Base-by-base conservation (phyloP, 2,797 vertebrate genomes). In the Channa striata region DNA sequence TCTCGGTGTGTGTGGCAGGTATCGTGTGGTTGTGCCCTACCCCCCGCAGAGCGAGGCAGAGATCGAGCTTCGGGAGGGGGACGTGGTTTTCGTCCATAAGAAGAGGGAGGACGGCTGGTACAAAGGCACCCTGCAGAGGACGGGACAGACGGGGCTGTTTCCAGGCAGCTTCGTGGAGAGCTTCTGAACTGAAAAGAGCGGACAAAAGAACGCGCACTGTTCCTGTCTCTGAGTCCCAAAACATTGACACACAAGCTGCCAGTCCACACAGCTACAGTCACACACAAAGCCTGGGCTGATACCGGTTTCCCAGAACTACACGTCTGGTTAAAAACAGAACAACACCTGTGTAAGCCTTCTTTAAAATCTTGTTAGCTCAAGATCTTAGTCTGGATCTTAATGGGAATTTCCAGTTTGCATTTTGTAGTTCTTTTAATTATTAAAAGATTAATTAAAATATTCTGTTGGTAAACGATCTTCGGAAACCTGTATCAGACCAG, bases 81-180 rank as follows among this genome's bases (percentile, higher is more conserved):
- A 99, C 76, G 95, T 99, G 59, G 98, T 99, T 81, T 99, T 99
- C 60, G 97, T 99, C 36, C 97, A 99, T 89, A 98, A 97, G 92
- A 98, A 97, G 69, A 94, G 97, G 3, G 98, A 99, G 74, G 98
- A 99, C n/a, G 98, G 98, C 86, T 99, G 98, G 98, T 99, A 97
- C 92, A 99, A 99, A 94, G 98, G 98, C 84, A 99, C 98, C 10
- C 94, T 99, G 73, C 98, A 99, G 77, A 95, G 96, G 34, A 99
- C 97, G 3, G 98, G 97, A 60, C 96, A 97, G 89, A 99, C 98
- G 0, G 98, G 97, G 59, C 96, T 99, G 72, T 99, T 99, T 82
- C 98, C 98, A 0, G 97, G 97, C 87, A 99, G 97, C 95, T 99
- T 99, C 62, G 97, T 99, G 30, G 97, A 99, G 86, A 98, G 94